Evolutionary conservation across 2,113 vertebrate genomes (phyloP).

Genomic region (Ploceus nigricollis): DNA sequence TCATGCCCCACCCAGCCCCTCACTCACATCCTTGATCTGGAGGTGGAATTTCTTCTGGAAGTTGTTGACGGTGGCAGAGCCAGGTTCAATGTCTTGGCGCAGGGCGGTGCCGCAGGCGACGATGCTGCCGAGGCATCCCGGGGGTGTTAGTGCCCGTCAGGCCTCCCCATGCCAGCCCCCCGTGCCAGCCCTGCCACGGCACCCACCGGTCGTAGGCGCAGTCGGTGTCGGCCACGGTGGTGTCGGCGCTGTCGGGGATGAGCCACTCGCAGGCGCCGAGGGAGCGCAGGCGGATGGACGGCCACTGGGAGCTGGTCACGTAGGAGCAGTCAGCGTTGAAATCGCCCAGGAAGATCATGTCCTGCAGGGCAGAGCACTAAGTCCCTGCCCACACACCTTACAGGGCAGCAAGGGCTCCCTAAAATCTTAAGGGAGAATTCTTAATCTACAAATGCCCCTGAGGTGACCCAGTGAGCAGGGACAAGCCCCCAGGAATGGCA

Average conservation of each 20-base stretch:
- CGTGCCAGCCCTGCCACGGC: fast-evolving
- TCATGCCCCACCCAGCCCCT: neutral
- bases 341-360: slow-evolving; percentile 10
- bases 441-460: neutral
- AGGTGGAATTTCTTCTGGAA: slow-evolving; percentile 13
- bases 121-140: neutral
- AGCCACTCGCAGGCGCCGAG: neutral
- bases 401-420: neutral
- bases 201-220: slow-evolving; percentile 42
- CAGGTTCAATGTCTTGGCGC: neutral
- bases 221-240: neutral
- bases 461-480: neutral
- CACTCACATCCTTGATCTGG: slow-evolving; percentile 33
- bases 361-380: neutral
- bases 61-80: neutral
- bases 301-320: neutral
- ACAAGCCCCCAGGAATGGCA: neutral
- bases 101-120: neutral
- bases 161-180: fast-evolving
- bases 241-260: neutral
- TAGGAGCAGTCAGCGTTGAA: slow-evolving; percentile 53
- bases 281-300: neutral
- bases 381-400: neutral
- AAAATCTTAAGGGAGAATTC: neutral
- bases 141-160: neutral